Conservation (phyloP, 2,797 vertebrate genomes). For the Setipinna tenuifilis region DNA sequence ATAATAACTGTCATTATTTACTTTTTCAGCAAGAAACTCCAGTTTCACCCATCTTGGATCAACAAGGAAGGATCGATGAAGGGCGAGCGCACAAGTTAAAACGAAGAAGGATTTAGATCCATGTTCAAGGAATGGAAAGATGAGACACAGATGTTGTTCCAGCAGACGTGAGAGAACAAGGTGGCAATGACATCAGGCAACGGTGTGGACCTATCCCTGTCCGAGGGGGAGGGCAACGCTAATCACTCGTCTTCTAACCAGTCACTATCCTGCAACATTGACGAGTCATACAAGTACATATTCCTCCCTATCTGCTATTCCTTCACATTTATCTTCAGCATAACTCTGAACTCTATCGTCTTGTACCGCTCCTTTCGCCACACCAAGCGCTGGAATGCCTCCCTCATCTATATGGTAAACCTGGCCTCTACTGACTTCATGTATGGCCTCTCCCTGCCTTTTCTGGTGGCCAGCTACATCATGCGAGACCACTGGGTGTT, state of each 20-base stretch:
- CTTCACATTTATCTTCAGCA: slow-evolving; percentile 81
- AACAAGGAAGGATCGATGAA: not conserved
- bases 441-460: slow-evolving; percentile 83
- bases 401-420: slow-evolving; percentile 86
- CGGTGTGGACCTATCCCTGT: slow-evolving; percentile 39
- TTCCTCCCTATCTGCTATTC: slow-evolving; percentile 84
- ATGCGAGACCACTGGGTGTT: slow-evolving; percentile 83
- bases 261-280: slow-evolving; percentile 72
- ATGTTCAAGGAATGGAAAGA: slow-evolving; percentile 36
- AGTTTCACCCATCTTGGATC: not conserved
- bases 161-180: slow-evolving; percentile 37
- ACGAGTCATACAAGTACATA: slow-evolving; percentile 84
- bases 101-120: not conserved
- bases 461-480: slow-evolving; percentile 82
- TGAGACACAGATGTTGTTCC: slow-evolving; percentile 42
- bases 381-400: slow-evolving; percentile 79
- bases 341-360: slow-evolving; percentile 80
- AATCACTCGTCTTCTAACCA: slow-evolving; percentile 39
- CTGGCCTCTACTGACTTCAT: slow-evolving; percentile 84
- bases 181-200: slow-evolving; percentile 52
- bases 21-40: not conserved
- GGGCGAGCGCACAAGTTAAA: not conserved
- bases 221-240: slow-evolving; percentile 38
- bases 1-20: not conserved
- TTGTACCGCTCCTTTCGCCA: slow-evolving; percentile 76